These are phyloP conservation scores for Lasius platythorax DNA, from an alignment of 2,888 invertebrate species.

Conservation along the genomic window DNA sequence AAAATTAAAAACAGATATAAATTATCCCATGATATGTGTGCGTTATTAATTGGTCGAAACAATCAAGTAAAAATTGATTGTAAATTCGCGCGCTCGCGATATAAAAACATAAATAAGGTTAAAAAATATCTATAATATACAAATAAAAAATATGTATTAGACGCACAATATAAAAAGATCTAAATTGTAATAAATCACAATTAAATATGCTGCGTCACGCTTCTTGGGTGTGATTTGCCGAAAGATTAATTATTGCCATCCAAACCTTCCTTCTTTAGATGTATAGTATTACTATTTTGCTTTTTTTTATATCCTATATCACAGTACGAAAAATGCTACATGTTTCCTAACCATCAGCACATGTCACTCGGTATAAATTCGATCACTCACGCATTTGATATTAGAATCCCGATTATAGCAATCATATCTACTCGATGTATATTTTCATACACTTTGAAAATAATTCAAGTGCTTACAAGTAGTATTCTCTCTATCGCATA, in stretches of 20 bases:
- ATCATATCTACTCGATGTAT: conserved; percentile 59
- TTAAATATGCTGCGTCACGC: conserved; percentile 4
- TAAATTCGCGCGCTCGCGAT: conserved; percentile 22
- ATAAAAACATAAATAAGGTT: conserved; percentile 40
- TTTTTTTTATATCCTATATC: conserved; percentile 76
- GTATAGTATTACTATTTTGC: conserved; percentile 50
- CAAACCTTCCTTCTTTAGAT: conserved; percentile 43
- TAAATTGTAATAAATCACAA: conserved; percentile 20
- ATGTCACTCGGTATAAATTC: conserved; percentile 72
- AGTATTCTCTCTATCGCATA: conserved; percentile 47
- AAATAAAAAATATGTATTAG: conserved; percentile 23
- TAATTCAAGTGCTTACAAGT: conserved; percentile 64
- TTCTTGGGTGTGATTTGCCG: conserved; percentile 17
- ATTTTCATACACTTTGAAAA: conserved; percentile 71
- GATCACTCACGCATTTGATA: conserved; percentile 61
- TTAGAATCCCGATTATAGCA: conserved; percentile 55
- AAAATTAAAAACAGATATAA: conserved; percentile 37
- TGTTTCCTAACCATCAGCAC: conserved; percentile 63
- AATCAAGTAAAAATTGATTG: conserved; percentile 50
- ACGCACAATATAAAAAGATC: conserved; percentile 27
- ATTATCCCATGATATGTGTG: conserved; percentile 41
- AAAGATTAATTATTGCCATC: conserved; percentile 63
- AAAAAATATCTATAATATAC: conserved; percentile 26
- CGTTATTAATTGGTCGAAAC: conserved; percentile 37
- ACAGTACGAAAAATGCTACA: conserved; percentile 79